Evolutionary conservation across 37 sponge, comb jelly and placozoan genomes (phyloP).

Genomic region (Ianthella basta): DNA sequence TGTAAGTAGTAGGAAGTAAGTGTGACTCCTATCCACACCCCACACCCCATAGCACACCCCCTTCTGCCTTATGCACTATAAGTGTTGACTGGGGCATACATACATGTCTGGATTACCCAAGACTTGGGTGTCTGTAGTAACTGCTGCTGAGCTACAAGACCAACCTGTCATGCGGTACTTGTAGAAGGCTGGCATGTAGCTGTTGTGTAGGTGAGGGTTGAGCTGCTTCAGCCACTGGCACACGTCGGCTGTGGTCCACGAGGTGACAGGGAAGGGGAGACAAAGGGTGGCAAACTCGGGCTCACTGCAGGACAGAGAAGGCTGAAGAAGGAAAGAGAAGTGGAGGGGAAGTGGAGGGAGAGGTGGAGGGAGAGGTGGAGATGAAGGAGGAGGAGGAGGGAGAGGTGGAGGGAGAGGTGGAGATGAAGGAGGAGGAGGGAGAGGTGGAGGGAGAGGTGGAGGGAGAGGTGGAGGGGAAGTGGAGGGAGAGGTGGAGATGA

Average conservation of each 20-base stretch:
- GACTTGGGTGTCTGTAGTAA: no score
- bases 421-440: not conserved
- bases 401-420: no score
- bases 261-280: not conserved
- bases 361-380: not conserved
- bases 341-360: not conserved
- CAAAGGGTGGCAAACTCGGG: not conserved
- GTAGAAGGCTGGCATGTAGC: not conserved
- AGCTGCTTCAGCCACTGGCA: slow-evolving; percentile 16
- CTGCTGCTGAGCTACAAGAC: no score
- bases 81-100: no score
- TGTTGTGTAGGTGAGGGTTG: not conserved
- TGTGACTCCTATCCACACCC: no score
- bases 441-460: slow-evolving; percentile 10
- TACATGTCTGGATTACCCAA: no score
- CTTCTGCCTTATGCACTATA: no score
- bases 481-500: not conserved
- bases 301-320: not conserved
- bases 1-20: no score
- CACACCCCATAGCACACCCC: no score
- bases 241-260: not conserved
- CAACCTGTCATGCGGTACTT: slow-evolving; percentile 6
- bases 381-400: no score
- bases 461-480: not conserved
- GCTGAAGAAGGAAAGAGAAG: not conserved